Base-by-base conservation (phyloP, 1,140 invertebrate genomes). In the Atta texana region DNA sequence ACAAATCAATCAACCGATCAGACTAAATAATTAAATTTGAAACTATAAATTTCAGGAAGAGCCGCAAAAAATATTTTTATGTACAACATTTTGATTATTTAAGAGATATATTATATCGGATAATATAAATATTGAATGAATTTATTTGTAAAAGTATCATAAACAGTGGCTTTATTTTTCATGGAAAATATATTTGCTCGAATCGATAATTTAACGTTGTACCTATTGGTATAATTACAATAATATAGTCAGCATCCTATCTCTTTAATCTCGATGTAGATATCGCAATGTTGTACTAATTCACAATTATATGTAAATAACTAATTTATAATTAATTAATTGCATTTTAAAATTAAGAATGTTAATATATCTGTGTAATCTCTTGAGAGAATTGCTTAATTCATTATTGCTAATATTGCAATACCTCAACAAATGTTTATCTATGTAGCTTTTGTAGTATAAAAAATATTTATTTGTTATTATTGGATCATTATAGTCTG, bases 321-420 rank as follows among this genome's bases (percentile, higher is more conserved):
- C 7, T 49, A 75, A 63, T 74, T 74, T 84, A 49, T 74, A 74
- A 24, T 74, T 75, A 84, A 84, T 84, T 74, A 75, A 74, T 72
- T 72, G 18, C 10, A 14, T 18, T 84, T 49, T 31, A 74, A 31
- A n/a, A n/a, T n/a, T 18, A 49, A 74, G 4, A 28, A 49, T 31
- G 49, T 74, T 53, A 14, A 59, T 24, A 59, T 39, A 16, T 44
- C 64, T 64, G 6, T 28, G 18, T 44, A 59, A 44, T 77, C 14
- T 75, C 10, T 18, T 51, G 21, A 61, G 31, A 49, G 18, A 64
- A 34, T 53, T 66, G 18, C 44, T 49, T 68, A 28, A 34, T 64
- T 49, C 10, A 18, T 63, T 44, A 31, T 31, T 78, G 6, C 1
- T 64, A 78, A 64, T 51, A 51, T 66, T 31, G 59, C 24, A 55